A percentile compares a stretch with the other conserved stretches of the same genome.
These are phyloP conservation scores for Sebastes variabilis DNA, from an alignment of 2,797 vertebrate genomes.

Conservation along the genomic window DNA sequence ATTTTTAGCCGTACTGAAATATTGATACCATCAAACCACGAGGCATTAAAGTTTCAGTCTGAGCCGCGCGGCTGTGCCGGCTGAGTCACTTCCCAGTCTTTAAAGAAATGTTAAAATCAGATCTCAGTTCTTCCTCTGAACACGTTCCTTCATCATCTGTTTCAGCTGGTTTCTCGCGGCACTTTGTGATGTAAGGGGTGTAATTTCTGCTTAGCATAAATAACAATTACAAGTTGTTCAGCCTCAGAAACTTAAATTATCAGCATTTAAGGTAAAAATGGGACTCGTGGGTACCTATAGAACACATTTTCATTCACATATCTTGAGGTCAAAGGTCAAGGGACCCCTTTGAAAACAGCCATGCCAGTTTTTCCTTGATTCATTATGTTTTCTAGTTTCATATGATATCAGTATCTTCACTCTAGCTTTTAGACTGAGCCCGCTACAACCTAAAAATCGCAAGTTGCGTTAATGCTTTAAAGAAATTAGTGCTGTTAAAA, in stretches of 20 bases:
- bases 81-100: background rate
- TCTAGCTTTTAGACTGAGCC: too few species aligned
- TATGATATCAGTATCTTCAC: too few species aligned
- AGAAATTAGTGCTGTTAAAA: too few species aligned
- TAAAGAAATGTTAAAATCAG: constrained; percentile 8
- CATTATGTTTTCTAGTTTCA: too few species aligned
- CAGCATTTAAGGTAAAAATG: background rate
- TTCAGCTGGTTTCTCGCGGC: background rate
- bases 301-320: too few species aligned
- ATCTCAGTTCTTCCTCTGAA: background rate
- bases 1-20: constrained; percentile 65
- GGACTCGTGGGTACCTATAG: too few species aligned
- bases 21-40: constrained; percentile 50
- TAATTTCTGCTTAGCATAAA: background rate
- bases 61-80: background rate
- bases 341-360: too few species aligned
- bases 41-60: constrained; percentile 55
- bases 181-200: background rate
- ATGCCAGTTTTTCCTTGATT: too few species aligned
- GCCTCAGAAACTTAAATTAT: background rate
- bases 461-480: too few species aligned
- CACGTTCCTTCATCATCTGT: background rate
- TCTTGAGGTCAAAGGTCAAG: too few species aligned
- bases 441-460: too few species aligned
- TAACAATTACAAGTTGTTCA: background rate